Conservation (phyloP, 2,888 invertebrate genomes). For the Drosophila kanekoi region DNA sequence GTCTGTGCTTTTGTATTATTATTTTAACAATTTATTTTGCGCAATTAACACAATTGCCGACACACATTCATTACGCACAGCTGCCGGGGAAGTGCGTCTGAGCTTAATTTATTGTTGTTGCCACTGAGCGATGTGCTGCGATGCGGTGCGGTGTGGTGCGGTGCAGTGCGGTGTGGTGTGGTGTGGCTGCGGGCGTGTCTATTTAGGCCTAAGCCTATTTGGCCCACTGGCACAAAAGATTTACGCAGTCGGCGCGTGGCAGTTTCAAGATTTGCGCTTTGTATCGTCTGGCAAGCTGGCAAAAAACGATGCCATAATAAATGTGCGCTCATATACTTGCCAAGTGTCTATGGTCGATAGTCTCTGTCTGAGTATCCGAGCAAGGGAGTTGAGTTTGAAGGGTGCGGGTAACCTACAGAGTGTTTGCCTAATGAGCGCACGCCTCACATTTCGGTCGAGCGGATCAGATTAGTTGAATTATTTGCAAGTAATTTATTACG, state of each 20-base stretch:
- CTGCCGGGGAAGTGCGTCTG: constrained; percentile 64
- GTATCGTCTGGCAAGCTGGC: constrained; percentile 25
- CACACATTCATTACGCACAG: constrained; percentile 74
- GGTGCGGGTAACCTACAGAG: constrained; percentile 18
- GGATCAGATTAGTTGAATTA: constrained; percentile 78
- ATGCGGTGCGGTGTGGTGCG: constrained; percentile 4
- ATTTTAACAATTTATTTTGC: constrained; percentile 80
- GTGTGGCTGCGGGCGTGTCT: constrained; percentile 2
- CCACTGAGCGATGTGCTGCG: constrained; percentile 5
- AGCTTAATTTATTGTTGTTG: constrained; percentile 78
- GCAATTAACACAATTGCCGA: constrained; percentile 81
- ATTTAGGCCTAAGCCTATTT: constrained; percentile 58
- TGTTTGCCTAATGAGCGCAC: constrained; percentile 70
- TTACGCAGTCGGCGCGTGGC: constrained; percentile 75
- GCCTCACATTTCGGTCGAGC: constrained; percentile 66
- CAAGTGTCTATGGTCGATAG: constrained; percentile 15
- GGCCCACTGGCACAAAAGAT: constrained; percentile 54
- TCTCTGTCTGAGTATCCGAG: not conserved
- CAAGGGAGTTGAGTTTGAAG: not conserved
- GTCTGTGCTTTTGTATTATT: constrained; percentile 58
- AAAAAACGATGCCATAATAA: constrained; percentile 73
- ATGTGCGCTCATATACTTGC: constrained; percentile 69
- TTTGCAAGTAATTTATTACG: constrained; percentile 81
- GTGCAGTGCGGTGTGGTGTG: not conserved
- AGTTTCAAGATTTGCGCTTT: constrained; percentile 59